phyloP scores from a whole-genome alignment of 1,140 invertebrate genomes.

The Bilobella aurantiaca region DNA sequence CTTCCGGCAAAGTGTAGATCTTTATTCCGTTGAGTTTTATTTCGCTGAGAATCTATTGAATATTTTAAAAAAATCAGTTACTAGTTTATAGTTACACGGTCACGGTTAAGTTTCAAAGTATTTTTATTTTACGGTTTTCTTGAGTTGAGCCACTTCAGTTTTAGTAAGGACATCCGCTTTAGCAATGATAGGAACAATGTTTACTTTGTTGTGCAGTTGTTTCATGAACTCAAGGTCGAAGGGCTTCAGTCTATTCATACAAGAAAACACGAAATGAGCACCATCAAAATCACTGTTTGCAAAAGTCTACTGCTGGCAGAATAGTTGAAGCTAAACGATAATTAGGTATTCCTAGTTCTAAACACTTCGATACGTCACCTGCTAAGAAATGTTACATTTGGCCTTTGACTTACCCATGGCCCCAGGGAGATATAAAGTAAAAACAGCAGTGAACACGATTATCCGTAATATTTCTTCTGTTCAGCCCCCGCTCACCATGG shows the following conservation, averaged over 20 bases:
- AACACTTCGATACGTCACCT: no score
- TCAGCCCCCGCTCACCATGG: constrained; percentile 79
- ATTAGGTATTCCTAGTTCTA: no score
- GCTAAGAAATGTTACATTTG: not conserved
- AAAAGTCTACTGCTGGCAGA: no score
- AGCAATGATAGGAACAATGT: constrained; percentile 96
- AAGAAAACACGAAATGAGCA: no score
- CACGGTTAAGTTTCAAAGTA: not conserved
- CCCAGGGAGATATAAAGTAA: constrained; percentile 96
- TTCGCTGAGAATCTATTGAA: constrained; percentile 65
- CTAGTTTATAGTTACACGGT: not conserved
- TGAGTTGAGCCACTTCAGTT: constrained; percentile 79
- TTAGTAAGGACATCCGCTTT: constrained; percentile 91
- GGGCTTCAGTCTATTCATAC: constrained; percentile 59
- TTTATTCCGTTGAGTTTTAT: constrained; percentile 71
- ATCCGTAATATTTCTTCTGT: constrained; percentile 62
- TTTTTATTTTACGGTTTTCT: constrained; percentile 56
- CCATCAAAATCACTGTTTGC: no score
- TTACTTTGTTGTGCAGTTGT: constrained; percentile 93
- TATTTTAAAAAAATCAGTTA: constrained; percentile 20
- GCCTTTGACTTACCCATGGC: constrained; percentile 56
- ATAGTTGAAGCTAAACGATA: no score
- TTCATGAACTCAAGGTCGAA: constrained; percentile 99
- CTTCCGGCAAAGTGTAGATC: constrained; percentile 93
- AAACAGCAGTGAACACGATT: constrained; percentile 96